Evolutionary conservation across 92 coral and sea anemone genomes (phyloP).

Genomic region (Metridium senile): DNA sequence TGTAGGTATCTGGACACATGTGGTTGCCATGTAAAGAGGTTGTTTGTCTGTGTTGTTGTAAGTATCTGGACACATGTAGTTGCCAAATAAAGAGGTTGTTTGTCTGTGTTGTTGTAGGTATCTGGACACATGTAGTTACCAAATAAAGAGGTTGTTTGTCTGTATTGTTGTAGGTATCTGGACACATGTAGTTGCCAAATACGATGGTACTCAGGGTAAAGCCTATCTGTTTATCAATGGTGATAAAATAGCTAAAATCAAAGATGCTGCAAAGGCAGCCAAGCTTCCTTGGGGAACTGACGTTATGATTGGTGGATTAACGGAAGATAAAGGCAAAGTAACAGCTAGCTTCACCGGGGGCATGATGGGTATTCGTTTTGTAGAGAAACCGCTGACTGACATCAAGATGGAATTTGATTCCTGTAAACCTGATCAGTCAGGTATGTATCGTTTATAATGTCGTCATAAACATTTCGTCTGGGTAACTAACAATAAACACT

Average conservation of each 20-base stretch:
- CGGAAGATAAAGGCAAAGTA: slow-evolving; percentile 36
- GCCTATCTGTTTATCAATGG: slow-evolving; percentile 70
- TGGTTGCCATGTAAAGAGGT: too few relatives aligned
- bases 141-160: background rate
- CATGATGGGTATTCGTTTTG: slow-evolving; percentile 40
- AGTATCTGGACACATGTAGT: too few relatives aligned
- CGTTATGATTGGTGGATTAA: slow-evolving; percentile 54
- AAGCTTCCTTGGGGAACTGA: slow-evolving; percentile 59
- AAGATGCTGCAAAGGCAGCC: slow-evolving; percentile 46
- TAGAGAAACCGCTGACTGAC: slow-evolving; percentile 34
- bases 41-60: too few relatives aligned
- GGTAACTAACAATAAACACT: too few relatives aligned
- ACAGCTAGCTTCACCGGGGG: slow-evolving; percentile 28
- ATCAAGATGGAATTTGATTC: slow-evolving; percentile 10
- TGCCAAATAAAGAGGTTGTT: background rate
- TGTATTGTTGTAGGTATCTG: slow-evolving; percentile 44
- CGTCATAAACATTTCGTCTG: too few relatives aligned
- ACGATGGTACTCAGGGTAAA: slow-evolving; percentile 58
- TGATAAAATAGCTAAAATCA: slow-evolving; percentile 38
- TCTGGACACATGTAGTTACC: too few relatives aligned
- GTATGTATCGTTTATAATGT: too few relatives aligned
- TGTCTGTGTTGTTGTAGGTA: background rate
- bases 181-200: slow-evolving; percentile 68
- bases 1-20: too few relatives aligned
- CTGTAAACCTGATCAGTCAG: slow-evolving; percentile 30